A percentile compares a stretch with the other conserved stretches of the same genome.
phyloP scores from a whole-genome alignment of 2,888 invertebrate genomes.

The Eilema depressum region DNA sequence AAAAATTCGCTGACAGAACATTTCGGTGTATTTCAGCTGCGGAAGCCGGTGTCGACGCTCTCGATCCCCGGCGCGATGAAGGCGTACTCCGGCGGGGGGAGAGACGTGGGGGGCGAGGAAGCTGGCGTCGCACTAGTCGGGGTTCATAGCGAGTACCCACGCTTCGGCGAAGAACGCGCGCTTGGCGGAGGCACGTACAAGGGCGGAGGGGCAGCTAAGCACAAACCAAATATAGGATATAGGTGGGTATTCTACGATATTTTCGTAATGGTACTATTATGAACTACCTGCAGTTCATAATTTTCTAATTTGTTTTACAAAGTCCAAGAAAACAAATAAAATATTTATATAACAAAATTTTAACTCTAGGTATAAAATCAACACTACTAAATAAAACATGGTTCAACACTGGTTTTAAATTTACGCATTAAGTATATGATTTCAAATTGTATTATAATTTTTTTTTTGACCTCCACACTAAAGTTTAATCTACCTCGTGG shows the following conservation, averaged over 20 bases:
- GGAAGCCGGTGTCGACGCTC: constrained; percentile 98
- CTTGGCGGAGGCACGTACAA: constrained; percentile 92
- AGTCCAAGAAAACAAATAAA: too few species aligned
- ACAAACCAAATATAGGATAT: constrained; percentile 98
- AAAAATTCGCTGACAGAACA: constrained; percentile 38
- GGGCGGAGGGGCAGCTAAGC: constrained; percentile 91
- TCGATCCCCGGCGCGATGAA: constrained; percentile 98
- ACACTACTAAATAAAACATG: too few species aligned
- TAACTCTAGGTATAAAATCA: too few species aligned
- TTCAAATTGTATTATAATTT: too few species aligned
- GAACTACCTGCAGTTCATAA: constrained; percentile 42
- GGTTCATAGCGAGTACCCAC: constrained; percentile 96
- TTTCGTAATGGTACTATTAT: constrained; percentile 52
- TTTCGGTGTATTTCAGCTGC: constrained; percentile 90
- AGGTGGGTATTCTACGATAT: constrained; percentile 68
- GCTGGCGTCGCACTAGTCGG: constrained; percentile 96
- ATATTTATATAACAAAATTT: too few species aligned
- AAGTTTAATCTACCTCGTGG: too few species aligned
- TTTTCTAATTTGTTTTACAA: constrained; percentile 32
- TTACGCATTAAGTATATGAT: too few species aligned
- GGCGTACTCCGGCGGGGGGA: constrained; percentile 88
- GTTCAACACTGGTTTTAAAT: too few species aligned
- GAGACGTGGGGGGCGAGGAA: constrained; percentile 90
- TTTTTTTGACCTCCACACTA: too few species aligned
- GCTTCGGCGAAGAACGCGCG: constrained; percentile 95